Base-by-base conservation (phyloP, 2,888 invertebrate genomes). In the Agrypnus murinus region DNA sequence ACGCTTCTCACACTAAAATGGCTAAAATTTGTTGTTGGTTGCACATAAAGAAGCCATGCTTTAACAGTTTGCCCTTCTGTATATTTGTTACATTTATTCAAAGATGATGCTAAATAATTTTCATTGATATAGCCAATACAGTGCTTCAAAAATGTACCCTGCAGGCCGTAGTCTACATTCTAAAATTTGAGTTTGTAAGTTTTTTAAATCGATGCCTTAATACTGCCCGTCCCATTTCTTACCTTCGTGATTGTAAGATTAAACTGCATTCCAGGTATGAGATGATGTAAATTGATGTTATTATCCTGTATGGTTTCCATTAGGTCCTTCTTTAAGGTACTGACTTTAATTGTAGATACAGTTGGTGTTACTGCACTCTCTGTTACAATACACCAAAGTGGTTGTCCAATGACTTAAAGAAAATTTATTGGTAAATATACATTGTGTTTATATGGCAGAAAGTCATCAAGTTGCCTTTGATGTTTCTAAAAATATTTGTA, bases 11-110 rank as follows among this genome's bases (percentile, higher is more conserved):
- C 85, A 0, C 90, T 90, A 58, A 94, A 87, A 81, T 91, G 92
- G 0, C 90, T 90, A 0, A 91, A 87, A 82, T 93, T 93, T 0
- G 92, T 88, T 0, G 90, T 86, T 9, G 93, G 92, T 85, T 92
- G 87, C 55, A 90, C 86, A 81, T 92, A 94, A 2, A 94, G 83
- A 3, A 94, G 88, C 19, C 91, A 88, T 0, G 91, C 92, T 32
- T 82, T 80, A 0, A 92, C 84, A 74, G 86, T 87, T 60, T 89
- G 86, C 1, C 87, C 87, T 14, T 86, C 81, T 25, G 85, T 82
- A 7, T 87, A 77, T 34, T 84, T 80, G 1, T 82, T 71, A 0
- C 85, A 75, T n/a, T 81, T 81, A 7, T 80, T 77, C 43, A 79
- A 69, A 9, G 80, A 78, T 40, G 74, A 74, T 31, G 67, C 64